These are phyloP conservation scores for Apteryx owenii DNA, from an alignment of 2,113 vertebrate genomes.

Conservation along the genomic window DNA sequence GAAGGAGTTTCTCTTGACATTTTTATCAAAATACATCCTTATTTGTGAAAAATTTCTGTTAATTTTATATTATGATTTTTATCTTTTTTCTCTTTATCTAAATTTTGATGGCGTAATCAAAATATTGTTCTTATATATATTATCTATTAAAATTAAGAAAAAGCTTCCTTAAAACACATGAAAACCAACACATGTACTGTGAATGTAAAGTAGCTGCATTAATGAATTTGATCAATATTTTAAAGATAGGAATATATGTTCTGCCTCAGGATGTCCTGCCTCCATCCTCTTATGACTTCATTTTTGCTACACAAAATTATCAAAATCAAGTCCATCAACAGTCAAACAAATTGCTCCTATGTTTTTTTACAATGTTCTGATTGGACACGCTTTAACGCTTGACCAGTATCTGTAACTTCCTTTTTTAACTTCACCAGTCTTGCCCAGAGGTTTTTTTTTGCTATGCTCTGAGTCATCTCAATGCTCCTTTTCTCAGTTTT, in stretches of 20 bases:
- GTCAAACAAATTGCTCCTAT: not conserved
- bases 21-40: not conserved
- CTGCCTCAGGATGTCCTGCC: not conserved
- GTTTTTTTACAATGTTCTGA: not conserved
- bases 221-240: not conserved
- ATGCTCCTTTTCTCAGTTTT: not conserved
- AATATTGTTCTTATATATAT: not conserved
- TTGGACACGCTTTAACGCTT: not conserved
- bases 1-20: not conserved
- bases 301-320: not conserved
- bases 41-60: not conserved
- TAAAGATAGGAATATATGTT: not conserved
- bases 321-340: not conserved
- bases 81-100: not conserved
- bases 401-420: not conserved
- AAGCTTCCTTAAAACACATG: not conserved
- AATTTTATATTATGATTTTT: not conserved
- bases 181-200: not conserved
- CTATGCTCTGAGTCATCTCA: not conserved
- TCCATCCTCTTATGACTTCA: not conserved
- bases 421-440: not conserved
- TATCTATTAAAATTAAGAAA: not conserved
- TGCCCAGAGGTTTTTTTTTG: not conserved
- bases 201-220: not conserved
- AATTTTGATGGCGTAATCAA: not conserved